Conservation (phyloP, 30 jellyfish, hydroid and myxozoan species). For the Turritopsis rubra region DNA sequence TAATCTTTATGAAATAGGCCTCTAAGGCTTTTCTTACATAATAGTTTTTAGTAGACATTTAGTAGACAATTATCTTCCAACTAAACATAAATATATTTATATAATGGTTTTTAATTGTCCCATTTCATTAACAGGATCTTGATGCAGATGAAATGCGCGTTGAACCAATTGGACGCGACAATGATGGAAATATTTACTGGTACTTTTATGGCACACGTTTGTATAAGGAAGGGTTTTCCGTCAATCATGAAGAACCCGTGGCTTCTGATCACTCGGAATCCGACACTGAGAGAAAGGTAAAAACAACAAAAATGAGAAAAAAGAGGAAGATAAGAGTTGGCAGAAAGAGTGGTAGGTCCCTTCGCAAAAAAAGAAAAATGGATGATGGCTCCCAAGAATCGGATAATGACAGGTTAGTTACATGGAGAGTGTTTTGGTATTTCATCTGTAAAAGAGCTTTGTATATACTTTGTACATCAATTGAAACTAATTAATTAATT, state of each 20-base stretch:
- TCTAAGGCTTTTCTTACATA: no score
- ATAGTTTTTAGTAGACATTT: no score
- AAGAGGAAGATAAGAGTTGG: not conserved
- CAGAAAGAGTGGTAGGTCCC: conserved; percentile 41
- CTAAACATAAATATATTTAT: no score
- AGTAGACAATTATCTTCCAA: no score
- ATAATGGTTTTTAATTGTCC: no score
- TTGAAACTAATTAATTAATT: not conserved
- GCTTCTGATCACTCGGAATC: conserved; percentile 9
- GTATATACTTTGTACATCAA: not conserved
- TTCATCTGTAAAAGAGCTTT: not conserved
- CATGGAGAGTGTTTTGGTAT: not conserved
- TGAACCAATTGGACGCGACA: conserved; percentile 67
- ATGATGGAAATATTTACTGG: conserved; percentile 78
- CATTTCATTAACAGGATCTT: conserved; percentile 31
- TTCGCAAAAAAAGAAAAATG: conserved; percentile 25
- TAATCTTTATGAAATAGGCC: no score
- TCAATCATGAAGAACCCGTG: conserved; percentile 1
- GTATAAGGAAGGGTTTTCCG: conserved; percentile 44
- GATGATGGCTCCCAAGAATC: conserved; percentile 19
- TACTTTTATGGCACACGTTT: conserved; percentile 84
- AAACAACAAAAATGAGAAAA: conserved; percentile 1
- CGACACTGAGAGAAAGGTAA: not conserved
- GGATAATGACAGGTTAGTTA: not conserved
- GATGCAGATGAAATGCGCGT: conserved; percentile 80